Evolutionary conservation across 2,113 vertebrate species (phyloP), one percentile per base, ranked within the genome.

Genomic region (Thomomys bottae): DNA sequence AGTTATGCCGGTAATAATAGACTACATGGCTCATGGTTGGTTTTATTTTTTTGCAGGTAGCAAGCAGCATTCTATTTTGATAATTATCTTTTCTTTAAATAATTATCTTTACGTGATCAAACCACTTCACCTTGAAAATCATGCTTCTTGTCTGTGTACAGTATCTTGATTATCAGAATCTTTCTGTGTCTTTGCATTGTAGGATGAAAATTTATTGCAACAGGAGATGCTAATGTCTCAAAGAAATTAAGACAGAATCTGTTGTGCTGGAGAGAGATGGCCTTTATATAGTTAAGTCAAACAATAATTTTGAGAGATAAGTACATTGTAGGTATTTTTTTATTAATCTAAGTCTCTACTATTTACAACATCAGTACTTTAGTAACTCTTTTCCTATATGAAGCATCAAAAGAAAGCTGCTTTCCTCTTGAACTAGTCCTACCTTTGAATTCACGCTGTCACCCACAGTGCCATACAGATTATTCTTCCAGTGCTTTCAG

Each of bases 381-480:
- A 59, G 83, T 28, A 54, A 38, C 30, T 67, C 71, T 92, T 72
- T 84, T 88, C 26, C 80, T 93, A 87, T 63, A 14, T 77, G 57
- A 63, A 61, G 73, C 68, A 64, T 9, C 4, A n/a, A 70, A 59
- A 81, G n/a, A 59, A 77, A 61, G 67, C 8, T 38, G 57, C 42
- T 67, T 75, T 91, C 45, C 63, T 71, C 38, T 76, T 71, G 38
- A 80, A 57, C 54, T 93, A 81, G 45, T 67, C 81, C 78, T 87
- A 38, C 84, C 64, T 91, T 92, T 72, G 23, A 88, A 87, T 94
- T 84, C 54, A 63, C 57, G 8, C 36, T 79, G 75, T 80, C 42
- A 9, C 54, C 79, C 66, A 75, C 42, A 30, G 68, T 81, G 32
- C 80, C 81, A 28, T 70, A 28, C 71, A 90, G 82, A 64, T 88